A percentile compares a stretch with the other conserved stretches of the same genome.
Evolutionary conservation across 2,888 invertebrate genomes (phyloP).

Genomic region (Apodemia duryi): DNA sequence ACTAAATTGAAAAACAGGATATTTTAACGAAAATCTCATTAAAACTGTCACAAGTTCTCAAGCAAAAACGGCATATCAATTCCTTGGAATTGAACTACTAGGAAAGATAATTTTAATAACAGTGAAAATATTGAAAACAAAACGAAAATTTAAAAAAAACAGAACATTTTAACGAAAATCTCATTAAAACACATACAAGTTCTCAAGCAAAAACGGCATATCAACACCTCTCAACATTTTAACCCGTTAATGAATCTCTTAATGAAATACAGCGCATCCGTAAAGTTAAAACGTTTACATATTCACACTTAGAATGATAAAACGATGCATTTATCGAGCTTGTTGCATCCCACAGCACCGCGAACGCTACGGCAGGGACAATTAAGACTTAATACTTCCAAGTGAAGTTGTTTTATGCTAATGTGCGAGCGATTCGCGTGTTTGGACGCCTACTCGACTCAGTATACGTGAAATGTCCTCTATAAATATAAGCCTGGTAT

Average conservation of each 20-base stretch:
- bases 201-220: constrained; percentile 4
- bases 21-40: too few species aligned
- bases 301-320: constrained; percentile 40
- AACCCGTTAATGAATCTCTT: constrained; percentile 11
- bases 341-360: constrained; percentile 59
- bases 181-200: not conserved
- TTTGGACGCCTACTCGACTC: constrained; percentile 60
- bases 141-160: too few species aligned
- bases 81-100: too few species aligned
- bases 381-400: constrained; percentile 76
- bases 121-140: too few species aligned
- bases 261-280: constrained; percentile 22
- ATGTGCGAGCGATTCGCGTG: constrained; percentile 65
- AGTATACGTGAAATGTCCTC: constrained; percentile 51
- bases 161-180: too few species aligned
- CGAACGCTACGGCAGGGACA: constrained; percentile 59
- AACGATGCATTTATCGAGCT: constrained; percentile 64
- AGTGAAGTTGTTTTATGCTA: constrained; percentile 76
- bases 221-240: constrained; percentile 9
- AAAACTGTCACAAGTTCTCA: not conserved
- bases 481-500: constrained; percentile 43
- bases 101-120: too few species aligned
- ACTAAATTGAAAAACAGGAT: too few species aligned
- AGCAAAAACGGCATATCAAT: not conserved
- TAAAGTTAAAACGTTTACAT: constrained; percentile 15